A percentile compares a stretch with the other conserved stretches of the same genome.
Conservation (phyloP, 1,140 invertebrate genomes). For the Campodea augens region DNA sequence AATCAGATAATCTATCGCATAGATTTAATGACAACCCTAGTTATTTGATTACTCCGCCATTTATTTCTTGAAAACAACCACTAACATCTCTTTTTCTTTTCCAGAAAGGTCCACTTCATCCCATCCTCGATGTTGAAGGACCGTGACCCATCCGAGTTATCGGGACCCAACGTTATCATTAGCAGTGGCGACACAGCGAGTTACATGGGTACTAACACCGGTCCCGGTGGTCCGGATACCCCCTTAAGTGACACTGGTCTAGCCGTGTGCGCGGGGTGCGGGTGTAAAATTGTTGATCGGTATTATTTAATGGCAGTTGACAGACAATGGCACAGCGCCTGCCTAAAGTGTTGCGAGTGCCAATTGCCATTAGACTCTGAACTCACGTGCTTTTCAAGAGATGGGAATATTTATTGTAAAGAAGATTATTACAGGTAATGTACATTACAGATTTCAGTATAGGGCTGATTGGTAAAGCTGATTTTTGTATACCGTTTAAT, state of each 20-base stretch:
- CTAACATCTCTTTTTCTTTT: no score
- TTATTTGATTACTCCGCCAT: no score
- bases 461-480: no score
- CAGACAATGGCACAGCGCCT: conserved; percentile 70
- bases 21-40: no score
- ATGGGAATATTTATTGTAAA: conserved; percentile 37
- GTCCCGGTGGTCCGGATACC: conserved; percentile 8
- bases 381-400: conserved; percentile 34
- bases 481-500: no score
- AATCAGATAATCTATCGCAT: no score
- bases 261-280: conserved; percentile 34
- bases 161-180: background rate
- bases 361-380: conserved; percentile 45
- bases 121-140: conserved; percentile 20
- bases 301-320: conserved; percentile 77
- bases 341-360: conserved; percentile 72
- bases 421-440: conserved; percentile 41
- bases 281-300: conserved; percentile 32
- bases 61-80: no score
- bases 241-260: conserved; percentile 13
- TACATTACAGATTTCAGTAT: no score
- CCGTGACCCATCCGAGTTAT: conserved; percentile 7
- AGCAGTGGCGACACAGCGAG: background rate
- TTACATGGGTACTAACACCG: background rate
- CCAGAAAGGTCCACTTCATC: no score